Base-by-base conservation (phyloP, 2,113 vertebrate species). In the Podocnemis expansa region DNA sequence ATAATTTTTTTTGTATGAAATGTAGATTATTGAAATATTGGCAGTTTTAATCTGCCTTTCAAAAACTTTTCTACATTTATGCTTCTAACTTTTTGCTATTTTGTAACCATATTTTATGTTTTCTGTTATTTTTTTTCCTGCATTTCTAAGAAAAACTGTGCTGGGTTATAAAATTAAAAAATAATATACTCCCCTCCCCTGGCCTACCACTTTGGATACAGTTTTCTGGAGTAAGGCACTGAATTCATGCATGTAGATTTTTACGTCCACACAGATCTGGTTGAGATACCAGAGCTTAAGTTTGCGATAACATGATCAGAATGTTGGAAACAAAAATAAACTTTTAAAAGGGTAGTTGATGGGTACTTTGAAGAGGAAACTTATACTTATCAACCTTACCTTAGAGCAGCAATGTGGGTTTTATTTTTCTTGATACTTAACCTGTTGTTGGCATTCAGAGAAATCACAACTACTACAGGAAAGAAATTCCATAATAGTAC, bases 191-290 rank as follows among this genome's bases (percentile, higher is more conserved):
- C 19, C 19, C 73, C 38, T 10, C 24, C 73, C 19, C 24, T 6
- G 27, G 24, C 41, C 16, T 52, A 10, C 22, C 47, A 14, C 51
- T 6, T 11, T 56, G 13, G 14, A 54, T 70, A 52, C 31, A 24
- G 25, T 19, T 24, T 21, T 29, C 38, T 49, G 2, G 70, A 54
- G 25, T 2, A 27, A n/a, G 12, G 52, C 0, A 1, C 1, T 54
- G 43, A 0, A 0, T 29, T 82, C 8, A 4, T 10, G 92, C 76
- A 49, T 88, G 6, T 49, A 49, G 21, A 84, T 4, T 73, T 67
- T n/a, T 89, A 49, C 7, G 78, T 1, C 21, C 86, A 21, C 9
- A 5, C 17, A 85, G 63, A 2, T 49, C 11, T 27, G 49, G 0
- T 16, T 38, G 11, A 8, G 12, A 11, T 19, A 75, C 43, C 70